Conservation (phyloP, 2,888 invertebrate species). For the Linnaemya vulpina region DNA sequence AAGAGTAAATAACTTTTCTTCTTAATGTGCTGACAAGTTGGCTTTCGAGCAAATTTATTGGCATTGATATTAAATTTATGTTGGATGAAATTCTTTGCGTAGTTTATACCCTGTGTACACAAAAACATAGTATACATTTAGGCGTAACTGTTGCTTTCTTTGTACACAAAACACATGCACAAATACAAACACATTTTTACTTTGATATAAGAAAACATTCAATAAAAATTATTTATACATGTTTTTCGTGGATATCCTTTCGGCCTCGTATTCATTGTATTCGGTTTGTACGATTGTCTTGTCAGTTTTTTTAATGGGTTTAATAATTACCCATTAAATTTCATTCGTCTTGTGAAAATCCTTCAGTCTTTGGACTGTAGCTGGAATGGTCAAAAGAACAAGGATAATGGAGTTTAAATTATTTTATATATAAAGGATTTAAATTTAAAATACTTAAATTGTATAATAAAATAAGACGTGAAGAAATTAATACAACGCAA, state of each 20-base stretch:
- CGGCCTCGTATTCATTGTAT: not conserved
- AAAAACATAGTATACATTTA: conserved; percentile 55
- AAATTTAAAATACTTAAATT: no score
- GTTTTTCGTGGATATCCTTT: conserved; percentile 4
- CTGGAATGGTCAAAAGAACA: conserved; percentile 21
- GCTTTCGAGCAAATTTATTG: conserved; percentile 70
- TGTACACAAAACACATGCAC: not conserved
- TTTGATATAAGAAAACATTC: not conserved
- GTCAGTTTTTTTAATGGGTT: conserved; percentile 52
- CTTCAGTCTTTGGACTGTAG: not conserved
- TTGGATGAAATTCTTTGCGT: conserved; percentile 30
- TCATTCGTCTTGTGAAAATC: conserved; percentile 17
- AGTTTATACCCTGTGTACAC: conserved; percentile 14
- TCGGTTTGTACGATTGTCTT: not conserved
- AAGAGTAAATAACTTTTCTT: conserved; percentile 61
- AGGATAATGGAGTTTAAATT: conserved; percentile 34
- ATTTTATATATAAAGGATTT: no score
- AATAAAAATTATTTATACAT: not conserved
- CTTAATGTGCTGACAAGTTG: conserved; percentile 70
- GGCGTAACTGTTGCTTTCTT: conserved; percentile 71
- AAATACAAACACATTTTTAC: not conserved
- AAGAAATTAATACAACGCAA: no score
- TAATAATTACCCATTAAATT: conserved; percentile 65
- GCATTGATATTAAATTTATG: conserved; percentile 70
- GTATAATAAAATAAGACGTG: no score